Conservation (phyloP, 2,888 invertebrate genomes). For the Yponomeuta sedellus region DNA sequence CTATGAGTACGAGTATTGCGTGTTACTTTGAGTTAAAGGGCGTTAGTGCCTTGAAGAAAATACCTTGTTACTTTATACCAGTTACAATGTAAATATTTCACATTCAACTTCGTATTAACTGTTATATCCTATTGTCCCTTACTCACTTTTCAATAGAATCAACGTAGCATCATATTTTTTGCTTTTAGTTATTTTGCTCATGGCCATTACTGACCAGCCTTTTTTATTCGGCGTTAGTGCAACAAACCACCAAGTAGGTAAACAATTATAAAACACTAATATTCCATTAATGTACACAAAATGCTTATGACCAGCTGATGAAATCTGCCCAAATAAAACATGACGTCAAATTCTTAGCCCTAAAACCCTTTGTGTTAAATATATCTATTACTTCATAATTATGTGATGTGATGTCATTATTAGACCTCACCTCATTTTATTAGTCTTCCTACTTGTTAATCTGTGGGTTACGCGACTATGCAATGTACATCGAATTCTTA, state of each 20-base stretch:
- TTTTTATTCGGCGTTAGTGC: no score
- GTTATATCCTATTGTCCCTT: constrained; percentile 8
- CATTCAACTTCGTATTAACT: constrained; percentile 9
- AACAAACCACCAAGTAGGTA: no score
- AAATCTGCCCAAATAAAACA: neutral
- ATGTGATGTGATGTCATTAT: neutral
- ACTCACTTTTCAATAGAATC: constrained; percentile 10
- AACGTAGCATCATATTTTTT: constrained; percentile 6
- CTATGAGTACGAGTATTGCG: no score
- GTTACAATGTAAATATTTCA: constrained; percentile 16
- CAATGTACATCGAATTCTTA: no score
- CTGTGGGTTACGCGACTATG: no score
- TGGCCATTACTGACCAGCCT: neutral
- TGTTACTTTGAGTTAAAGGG: no score
- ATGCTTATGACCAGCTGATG: neutral
- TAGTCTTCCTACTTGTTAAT: no score
- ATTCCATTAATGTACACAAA: neutral
- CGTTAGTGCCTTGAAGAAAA: constrained; percentile 16
- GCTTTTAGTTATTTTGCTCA: neutral
- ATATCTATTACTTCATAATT: neutral
- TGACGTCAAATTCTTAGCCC: neutral
- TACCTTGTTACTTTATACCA: constrained; percentile 20
- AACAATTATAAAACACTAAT: no score
- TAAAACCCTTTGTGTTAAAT: no score
- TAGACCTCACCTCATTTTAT: no score